Conservation (phyloP, 1,140 invertebrate genomes). For the Schlechtendalia chinensis region DNA sequence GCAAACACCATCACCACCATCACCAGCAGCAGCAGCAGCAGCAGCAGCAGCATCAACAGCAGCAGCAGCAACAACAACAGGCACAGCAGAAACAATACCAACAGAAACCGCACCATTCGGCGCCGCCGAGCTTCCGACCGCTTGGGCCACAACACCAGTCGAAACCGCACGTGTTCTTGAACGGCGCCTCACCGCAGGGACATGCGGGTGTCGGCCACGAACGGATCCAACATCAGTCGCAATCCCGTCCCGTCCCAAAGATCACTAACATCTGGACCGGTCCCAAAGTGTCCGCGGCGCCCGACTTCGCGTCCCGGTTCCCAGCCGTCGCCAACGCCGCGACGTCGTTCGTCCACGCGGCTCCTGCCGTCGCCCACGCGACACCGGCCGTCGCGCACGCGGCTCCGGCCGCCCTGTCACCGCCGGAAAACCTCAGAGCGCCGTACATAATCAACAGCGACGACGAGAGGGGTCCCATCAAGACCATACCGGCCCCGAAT, state of each 20-base stretch:
- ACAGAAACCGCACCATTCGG: background rate
- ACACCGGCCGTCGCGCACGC: background rate
- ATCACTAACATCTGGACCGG: conserved; percentile 17
- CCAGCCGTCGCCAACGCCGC: background rate
- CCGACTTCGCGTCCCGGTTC: background rate
- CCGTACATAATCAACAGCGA: conserved; percentile 54
- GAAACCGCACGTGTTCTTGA: conserved; percentile 1
- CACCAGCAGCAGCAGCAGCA: background rate
- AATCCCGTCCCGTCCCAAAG: background rate
- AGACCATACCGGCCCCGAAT: conserved; percentile 79
- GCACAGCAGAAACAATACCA: background rate
- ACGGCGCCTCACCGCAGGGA: background rate
- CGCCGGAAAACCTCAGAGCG: background rate
- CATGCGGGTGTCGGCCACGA: background rate
- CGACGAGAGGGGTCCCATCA: conserved; percentile 70
- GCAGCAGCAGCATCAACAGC: background rate
- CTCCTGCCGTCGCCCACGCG: too few relatives aligned
- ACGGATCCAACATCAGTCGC: background rate
- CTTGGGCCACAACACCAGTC: conserved; percentile 1
- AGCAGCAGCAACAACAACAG: background rate
- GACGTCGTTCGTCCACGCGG: background rate
- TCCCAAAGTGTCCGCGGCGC: background rate
- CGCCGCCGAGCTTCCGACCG: background rate
- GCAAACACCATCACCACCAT: background rate
- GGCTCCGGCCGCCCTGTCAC: background rate